Evolutionary conservation across 2,113 vertebrate species (phyloP).

Genomic region (Mola mola): DNA sequence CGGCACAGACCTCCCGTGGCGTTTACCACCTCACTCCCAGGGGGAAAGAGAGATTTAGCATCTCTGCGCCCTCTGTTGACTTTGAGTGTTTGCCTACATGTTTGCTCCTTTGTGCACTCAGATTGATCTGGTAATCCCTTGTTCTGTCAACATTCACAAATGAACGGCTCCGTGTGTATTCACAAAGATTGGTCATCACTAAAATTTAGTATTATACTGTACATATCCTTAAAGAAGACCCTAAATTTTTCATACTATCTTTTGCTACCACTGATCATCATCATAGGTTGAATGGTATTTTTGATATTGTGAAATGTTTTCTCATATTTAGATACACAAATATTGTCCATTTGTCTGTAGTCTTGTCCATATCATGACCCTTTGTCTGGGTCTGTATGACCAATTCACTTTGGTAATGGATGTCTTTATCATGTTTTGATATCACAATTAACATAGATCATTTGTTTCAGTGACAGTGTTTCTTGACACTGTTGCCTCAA

Average conservation of each 20-base stretch:
- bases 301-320: no score
- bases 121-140: neutral
- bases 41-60: conserved; percentile 19
- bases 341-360: no score
- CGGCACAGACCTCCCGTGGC: conserved; percentile 6
- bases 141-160: conserved; percentile 8
- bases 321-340: no score
- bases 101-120: neutral
- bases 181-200: no score
- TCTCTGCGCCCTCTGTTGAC: conserved; percentile 11
- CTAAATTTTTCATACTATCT: no score
- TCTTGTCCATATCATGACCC: no score
- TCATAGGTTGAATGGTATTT: no score
- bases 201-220: no score
- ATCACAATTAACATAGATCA: neutral
- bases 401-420: neutral
- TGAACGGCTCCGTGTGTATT: neutral
- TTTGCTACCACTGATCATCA: no score
- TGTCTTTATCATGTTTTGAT: neutral
- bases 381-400: conserved; percentile 1
- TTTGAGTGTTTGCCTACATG: conserved; percentile 1
- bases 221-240: no score
- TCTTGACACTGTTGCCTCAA: neutral
- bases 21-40: neutral
- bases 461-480: neutral